A percentile compares a stretch with the other conserved stretches of the same genome.
These are phyloP conservation scores for Cyanoderma ruficeps DNA, from an alignment of 2,113 vertebrate species.

Conservation along the genomic window DNA sequence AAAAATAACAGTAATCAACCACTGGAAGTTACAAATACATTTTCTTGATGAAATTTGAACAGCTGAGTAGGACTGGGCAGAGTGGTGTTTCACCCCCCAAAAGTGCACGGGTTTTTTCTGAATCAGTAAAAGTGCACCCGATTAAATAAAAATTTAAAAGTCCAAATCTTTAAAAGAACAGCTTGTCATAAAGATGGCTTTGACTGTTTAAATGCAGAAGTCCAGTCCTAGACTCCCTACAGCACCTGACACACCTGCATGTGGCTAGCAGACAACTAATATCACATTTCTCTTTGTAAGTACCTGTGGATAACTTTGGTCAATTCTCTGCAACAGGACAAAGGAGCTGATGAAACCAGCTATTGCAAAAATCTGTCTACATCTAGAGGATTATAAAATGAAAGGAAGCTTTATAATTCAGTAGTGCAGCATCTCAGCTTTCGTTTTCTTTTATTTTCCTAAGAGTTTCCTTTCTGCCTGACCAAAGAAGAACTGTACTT, in stretches of 20 bases:
- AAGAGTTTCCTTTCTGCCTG: neutral
- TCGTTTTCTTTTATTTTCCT: neutral
- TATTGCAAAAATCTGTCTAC: neutral
- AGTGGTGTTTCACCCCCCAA: neutral
- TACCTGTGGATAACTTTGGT: neutral
- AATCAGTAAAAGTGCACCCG: neutral
- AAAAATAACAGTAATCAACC: neutral
- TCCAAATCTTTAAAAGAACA: neutral
- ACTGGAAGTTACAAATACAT: neutral
- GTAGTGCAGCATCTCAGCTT: neutral
- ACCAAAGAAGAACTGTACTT: neutral
- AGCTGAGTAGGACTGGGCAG: accelerated
- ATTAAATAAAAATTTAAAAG: neutral
- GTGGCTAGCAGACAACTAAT: neutral
- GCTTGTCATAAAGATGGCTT: neutral
- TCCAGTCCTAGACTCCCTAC: neutral
- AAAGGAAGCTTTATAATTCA: neutral
- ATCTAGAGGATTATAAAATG: neutral
- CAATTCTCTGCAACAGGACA: neutral
- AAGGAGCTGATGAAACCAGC: neutral
- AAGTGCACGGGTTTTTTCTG: neutral
- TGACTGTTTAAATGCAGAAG: neutral
- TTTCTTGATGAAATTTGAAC: neutral
- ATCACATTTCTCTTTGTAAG: neutral
- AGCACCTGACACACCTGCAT: neutral